A percentile compares a stretch with the other conserved stretches of the same genome.
Conservation (phyloP, 1,140 invertebrate species). For the Drosophila funebris region DNA sequence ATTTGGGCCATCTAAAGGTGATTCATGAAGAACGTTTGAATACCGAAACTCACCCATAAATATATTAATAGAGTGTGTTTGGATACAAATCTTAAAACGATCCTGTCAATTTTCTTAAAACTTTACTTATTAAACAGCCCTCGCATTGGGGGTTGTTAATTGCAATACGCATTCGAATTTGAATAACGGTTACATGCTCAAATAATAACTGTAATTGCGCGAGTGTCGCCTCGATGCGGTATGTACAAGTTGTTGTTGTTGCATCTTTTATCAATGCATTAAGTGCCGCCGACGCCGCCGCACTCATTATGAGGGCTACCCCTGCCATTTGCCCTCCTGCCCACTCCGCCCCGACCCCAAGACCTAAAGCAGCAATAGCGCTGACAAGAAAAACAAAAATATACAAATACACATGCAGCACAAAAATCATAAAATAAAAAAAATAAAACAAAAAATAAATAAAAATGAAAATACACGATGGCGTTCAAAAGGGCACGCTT, state of each 20-base stretch:
- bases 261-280: slow-evolving; percentile 82
- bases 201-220: slow-evolving; percentile 76
- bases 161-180: slow-evolving; percentile 78
- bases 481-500: slow-evolving; percentile 81
- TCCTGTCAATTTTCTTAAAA: no score
- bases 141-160: slow-evolving; percentile 70
- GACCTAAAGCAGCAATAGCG: slow-evolving; percentile 2
- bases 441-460: slow-evolving; percentile 51
- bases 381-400: slow-evolving; percentile 60
- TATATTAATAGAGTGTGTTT: background rate
- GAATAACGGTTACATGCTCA: slow-evolving; percentile 72
- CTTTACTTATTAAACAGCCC: slow-evolving; percentile 2
- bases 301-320: slow-evolving; percentile 74
- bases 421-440: slow-evolving; percentile 57
- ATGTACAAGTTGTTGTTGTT: slow-evolving; percentile 60
- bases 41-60: background rate
- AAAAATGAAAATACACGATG: slow-evolving; percentile 77
- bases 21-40: slow-evolving; percentile 7
- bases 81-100: no score
- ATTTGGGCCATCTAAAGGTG: slow-evolving; percentile 26
- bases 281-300: slow-evolving; percentile 52
- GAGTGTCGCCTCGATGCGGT: slow-evolving; percentile 42
- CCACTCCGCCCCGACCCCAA: background rate
- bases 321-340: background rate
- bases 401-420: slow-evolving; percentile 46